Base-by-base conservation (phyloP, 2,888 invertebrate genomes). In the Noctuana brunneofusca region DNA sequence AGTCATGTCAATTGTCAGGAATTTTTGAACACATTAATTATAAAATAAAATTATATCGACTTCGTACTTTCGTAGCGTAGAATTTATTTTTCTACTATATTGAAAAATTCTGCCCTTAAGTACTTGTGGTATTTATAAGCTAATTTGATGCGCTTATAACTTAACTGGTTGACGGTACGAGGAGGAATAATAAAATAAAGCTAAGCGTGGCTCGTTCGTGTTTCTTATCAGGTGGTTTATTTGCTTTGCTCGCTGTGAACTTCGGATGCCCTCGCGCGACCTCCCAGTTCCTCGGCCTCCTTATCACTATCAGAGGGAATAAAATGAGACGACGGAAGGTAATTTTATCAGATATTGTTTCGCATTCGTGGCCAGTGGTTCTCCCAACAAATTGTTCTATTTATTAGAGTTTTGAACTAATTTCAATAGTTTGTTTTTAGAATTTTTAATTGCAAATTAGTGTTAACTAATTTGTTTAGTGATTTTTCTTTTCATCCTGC, bases 261-360 rank as follows among this genome's bases (percentile, higher is more conserved):
- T 86, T 87, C 86, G 85, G 75, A 81, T 89, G 89, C 87, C 90
- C 90, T 88, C 88, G 77, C 82, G 73, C 86, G 91, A 90, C 90
- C 90, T 86, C 86, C 79, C 81, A 78, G 83, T 81, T 84, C 81
- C 80, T 75, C 81, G 79, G 81, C 80, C 79, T 78, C 84, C 86
- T 90, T 90, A 90, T 90, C 89, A 79, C 75, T 81, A 82, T 83
- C 84, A 80, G 82, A 75, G 71, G 79, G 78, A 86, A 89, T 91
- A 90, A 84, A 91, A 89, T 82, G 86, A 83, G 86, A 79, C 83
- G 80, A 68, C 80, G 76, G 78, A 81, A 82, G 82, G 83, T 84
- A 84, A 81, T 83, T 84, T 83, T 81, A 79, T 79, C 78, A 75
- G 72, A 80, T 80, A 79, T 73, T 75, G 80, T 80, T 77, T 80